Percentiles rank a stretch among this genome's conserved stretches.
phyloP scores from a whole-genome alignment of 2,113 vertebrate species.

The Chrysochloris asiatica region DNA sequence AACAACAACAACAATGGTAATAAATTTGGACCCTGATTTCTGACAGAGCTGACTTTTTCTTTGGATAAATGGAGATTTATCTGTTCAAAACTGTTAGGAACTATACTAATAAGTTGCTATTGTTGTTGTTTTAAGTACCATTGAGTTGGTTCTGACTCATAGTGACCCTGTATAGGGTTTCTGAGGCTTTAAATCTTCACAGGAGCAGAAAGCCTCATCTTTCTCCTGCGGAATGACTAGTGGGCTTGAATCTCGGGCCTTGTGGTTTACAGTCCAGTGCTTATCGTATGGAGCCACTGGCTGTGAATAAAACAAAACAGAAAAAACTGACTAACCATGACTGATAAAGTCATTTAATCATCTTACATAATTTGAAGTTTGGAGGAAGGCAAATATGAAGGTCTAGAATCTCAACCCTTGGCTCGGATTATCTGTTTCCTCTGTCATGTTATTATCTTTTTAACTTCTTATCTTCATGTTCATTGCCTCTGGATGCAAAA shows the following conservation, averaged over 20 bases:
- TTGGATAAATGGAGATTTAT: neutral
- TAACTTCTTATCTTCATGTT: neutral
- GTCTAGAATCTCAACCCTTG: neutral
- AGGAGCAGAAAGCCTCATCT: no score
- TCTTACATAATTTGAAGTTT: constrained; percentile 11
- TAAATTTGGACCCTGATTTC: neutral
- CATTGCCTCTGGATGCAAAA: neutral
- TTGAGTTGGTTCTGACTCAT: no score
- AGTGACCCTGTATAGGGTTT: no score
- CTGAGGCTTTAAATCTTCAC: no score
- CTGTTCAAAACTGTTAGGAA: neutral
- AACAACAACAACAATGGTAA: no score
- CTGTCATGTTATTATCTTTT: neutral
- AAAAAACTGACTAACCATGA: neutral
- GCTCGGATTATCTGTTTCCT: neutral
- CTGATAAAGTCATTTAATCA: neutral
- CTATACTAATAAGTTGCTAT: neutral
- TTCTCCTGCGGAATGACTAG: no score
- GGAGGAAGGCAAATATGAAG: neutral
- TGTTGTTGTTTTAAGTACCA: no score
- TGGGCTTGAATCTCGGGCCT: no score
- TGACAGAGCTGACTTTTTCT: neutral
- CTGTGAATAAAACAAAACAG: neutral
- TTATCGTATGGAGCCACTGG: no score
- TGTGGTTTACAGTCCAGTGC: no score